phyloP scores from a whole-genome alignment of 2,797 vertebrate species.

The Pelodytes ibericus region DNA sequence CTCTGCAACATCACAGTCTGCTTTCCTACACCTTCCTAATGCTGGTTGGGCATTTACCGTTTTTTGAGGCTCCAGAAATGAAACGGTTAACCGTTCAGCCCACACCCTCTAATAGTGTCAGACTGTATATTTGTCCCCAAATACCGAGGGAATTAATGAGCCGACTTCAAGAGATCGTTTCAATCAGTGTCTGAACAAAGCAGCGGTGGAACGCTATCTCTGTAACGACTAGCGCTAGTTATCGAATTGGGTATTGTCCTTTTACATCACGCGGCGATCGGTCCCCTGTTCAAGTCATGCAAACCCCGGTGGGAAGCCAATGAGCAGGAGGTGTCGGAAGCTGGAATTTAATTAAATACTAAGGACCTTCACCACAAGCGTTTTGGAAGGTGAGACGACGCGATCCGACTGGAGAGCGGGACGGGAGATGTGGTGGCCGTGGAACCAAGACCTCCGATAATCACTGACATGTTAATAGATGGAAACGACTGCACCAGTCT shows the following conservation, averaged over 20 bases:
- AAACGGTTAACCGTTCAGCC: not conserved
- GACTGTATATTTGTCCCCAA: not conserved
- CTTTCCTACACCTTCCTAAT: too few relatives aligned
- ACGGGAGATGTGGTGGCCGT: not conserved
- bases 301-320: not conserved
- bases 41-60: too few relatives aligned
- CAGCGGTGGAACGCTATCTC: not conserved
- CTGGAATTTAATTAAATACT: constrained; percentile 16
- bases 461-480: not conserved
- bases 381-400: not conserved
- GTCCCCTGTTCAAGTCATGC: constrained; percentile 1
- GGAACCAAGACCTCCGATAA: not conserved
- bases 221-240: not conserved
- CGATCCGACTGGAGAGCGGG: not conserved
- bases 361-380: not conserved
- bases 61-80: too few relatives aligned
- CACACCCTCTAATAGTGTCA: not conserved
- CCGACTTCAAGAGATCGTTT: not conserved
- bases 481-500: not conserved
- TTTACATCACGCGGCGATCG: not conserved
- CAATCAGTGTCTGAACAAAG: constrained; percentile 1
- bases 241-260: constrained; percentile 1
- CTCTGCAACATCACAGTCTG: too few relatives aligned
- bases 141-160: not conserved
- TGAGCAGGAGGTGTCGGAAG: not conserved